Evolutionary conservation across 2,113 vertebrate genomes (phyloP).

Genomic region (Rhinolophus ferrumequinum): DNA sequence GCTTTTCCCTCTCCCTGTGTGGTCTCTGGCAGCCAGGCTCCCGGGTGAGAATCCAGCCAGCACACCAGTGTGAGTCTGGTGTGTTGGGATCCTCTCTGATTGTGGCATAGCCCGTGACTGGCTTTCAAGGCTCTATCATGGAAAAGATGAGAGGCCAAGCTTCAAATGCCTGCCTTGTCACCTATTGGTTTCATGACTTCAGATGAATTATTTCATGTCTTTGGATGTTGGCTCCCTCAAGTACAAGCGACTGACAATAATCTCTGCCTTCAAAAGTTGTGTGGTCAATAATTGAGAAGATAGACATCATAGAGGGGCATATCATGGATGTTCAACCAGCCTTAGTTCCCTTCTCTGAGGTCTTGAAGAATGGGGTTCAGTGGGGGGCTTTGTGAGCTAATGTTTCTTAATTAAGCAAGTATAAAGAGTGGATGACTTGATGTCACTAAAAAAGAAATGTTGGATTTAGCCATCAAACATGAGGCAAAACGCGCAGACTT

Average conservation of each 20-base stretch:
- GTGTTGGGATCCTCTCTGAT: background rate
- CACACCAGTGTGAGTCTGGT: rapidly evolving
- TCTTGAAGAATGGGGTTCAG: background rate
- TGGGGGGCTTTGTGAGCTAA: background rate
- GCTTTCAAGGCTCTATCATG: background rate
- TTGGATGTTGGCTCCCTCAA: background rate
- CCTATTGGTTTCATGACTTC: background rate
- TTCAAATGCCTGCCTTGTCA: background rate
- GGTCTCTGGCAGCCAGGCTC: background rate
- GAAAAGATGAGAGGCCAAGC: background rate
- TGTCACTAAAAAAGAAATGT: background rate
- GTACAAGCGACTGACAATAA: background rate
- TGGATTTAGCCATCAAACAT: background rate
- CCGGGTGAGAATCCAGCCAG: background rate
- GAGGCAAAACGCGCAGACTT: background rate
- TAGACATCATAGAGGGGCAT: background rate
- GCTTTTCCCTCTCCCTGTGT: background rate
- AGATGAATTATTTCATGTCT: background rate
- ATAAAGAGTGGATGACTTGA: background rate
- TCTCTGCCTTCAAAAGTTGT: background rate
- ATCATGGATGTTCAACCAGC: background rate
- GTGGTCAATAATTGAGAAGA: background rate
- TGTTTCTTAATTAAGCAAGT: background rate
- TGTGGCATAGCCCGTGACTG: background rate
- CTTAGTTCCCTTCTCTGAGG: background rate